Conservation (phyloP, 2,113 vertebrate genomes). For the Manacus vitellinus region DNA sequence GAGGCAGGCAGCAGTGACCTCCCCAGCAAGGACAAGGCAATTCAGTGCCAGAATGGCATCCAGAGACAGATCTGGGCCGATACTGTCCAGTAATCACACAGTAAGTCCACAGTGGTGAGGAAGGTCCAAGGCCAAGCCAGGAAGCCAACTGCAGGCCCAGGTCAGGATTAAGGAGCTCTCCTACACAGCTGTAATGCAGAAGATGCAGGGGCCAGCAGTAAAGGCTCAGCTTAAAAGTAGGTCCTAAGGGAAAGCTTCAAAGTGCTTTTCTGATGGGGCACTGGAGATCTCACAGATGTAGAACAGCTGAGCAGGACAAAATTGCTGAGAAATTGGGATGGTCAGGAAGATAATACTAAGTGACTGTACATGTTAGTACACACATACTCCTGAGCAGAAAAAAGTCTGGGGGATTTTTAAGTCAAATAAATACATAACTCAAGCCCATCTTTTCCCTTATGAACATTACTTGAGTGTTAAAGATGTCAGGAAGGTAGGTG, state of each 20-base stretch:
- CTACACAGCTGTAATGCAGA: too few relatives aligned
- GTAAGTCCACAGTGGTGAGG: background rate
- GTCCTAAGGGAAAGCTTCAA: too few relatives aligned
- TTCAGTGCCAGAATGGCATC: background rate
- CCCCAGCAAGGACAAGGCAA: background rate
- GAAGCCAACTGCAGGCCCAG: too few relatives aligned
- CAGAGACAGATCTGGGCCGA: background rate
- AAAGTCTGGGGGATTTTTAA: background rate
- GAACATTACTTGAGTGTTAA: background rate
- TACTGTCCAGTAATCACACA: background rate
- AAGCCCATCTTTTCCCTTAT: background rate
- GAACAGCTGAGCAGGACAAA: too few relatives aligned
- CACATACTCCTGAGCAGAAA: background rate
- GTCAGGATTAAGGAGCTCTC: too few relatives aligned
- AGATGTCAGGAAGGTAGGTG: background rate
- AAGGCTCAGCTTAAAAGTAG: too few relatives aligned
- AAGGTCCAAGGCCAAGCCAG: too few relatives aligned
- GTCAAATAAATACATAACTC: background rate
- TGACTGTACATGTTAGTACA: background rate
- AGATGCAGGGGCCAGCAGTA: too few relatives aligned
- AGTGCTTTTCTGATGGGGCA: too few relatives aligned
- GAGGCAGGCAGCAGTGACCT: background rate
- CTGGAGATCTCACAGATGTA: too few relatives aligned
- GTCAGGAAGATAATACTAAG: background rate
- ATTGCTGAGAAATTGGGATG: background rate